Base-by-base conservation (phyloP, 2,797 vertebrate species). In the Champsocephalus gunnari region DNA sequence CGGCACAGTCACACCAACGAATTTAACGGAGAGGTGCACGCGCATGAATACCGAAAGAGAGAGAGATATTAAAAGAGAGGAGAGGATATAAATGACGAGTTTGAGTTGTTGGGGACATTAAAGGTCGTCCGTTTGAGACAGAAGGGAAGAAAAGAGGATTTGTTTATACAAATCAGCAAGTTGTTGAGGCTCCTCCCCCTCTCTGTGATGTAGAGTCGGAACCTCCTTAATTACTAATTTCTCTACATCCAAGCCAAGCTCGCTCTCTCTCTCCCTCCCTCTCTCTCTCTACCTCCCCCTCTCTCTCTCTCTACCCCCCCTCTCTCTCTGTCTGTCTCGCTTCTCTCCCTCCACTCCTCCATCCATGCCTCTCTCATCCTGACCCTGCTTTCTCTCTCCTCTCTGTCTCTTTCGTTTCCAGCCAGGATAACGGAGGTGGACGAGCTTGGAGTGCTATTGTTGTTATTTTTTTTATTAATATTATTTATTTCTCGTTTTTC, bases 211-310 rank as follows among this genome's bases (percentile, higher is more conserved):
- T 80, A 70, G 77, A 85, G 75, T 81, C 75, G 77, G 88, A 92
- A 92, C 92, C 91, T 92, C 91, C 92, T 93, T 93, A 94, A 94
- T 94, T 83, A 93, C 93, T 93, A 89, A 93, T 93, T 92, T 94
- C 88, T 90, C 83, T 65, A 60, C 77, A 85, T 88, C 82, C 69
- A 78, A 58, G 68, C 81, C 67, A 49, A 73, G 57, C 71, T 68
- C 62, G 16, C 79, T 44, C 73, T 28, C 58, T 12, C 44, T 59
- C 60, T 8, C 50, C 48, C 75, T 49, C 38, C n/a, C 75, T 5
- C 79, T 0, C 80, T 65, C 77, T 69, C 84, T 80, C 74, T 58
- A 62, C 65, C 57, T 3, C 49, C 44, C 53, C 70, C 13, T 69
- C 53, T 51, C 50, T 71, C 70, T 73, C 66, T 75, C 47, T 59